A percentile compares a stretch with the other conserved stretches of the same genome.
phyloP scores from a whole-genome alignment of 2,797 vertebrate species.

The Neoniphon sammara region DNA sequence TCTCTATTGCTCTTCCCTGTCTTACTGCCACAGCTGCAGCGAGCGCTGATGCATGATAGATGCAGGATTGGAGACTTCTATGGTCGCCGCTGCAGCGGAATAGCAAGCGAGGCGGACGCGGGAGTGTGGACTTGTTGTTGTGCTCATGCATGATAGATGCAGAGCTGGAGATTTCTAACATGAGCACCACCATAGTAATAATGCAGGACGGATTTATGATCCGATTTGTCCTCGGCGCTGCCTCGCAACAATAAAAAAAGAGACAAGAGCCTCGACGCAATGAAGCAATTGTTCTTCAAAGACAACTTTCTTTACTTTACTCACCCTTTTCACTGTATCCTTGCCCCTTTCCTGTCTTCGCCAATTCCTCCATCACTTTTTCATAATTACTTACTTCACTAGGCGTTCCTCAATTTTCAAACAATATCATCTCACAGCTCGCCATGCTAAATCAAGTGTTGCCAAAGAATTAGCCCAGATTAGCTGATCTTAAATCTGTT shows the following conservation, averaged over 20 bases:
- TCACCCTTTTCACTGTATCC: not conserved
- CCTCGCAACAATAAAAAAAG: too few relatives aligned
- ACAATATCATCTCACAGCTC: slow-evolving; percentile 11
- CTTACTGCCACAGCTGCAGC: too few relatives aligned
- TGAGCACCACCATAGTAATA: not conserved
- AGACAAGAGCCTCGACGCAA: too few relatives aligned
- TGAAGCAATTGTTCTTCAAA: too few relatives aligned
- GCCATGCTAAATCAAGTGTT: slow-evolving; percentile 32
- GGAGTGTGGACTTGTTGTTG: not conserved
- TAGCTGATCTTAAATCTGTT: slow-evolving; percentile 41
- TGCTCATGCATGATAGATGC: slow-evolving; percentile 54
- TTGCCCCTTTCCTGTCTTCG: not conserved
- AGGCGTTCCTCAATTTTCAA: slow-evolving; percentile 22
- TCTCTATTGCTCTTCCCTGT: too few relatives aligned
- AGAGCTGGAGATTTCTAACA: slow-evolving; percentile 15
- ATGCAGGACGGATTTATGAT: slow-evolving; percentile 7
- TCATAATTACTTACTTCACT: slow-evolving; percentile 45
- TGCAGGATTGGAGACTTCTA: too few relatives aligned
- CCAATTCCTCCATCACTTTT: slow-evolving; percentile 21
- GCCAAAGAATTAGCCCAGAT: slow-evolving; percentile 28
- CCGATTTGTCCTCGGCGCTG: too few relatives aligned
- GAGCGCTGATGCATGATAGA: too few relatives aligned
- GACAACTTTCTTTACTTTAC: not conserved
- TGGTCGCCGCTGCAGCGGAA: too few relatives aligned
- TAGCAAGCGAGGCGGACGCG: too few relatives aligned